phyloP scores from a whole-genome alignment of 2,888 invertebrate genomes.

The Cephalotes varians region DNA sequence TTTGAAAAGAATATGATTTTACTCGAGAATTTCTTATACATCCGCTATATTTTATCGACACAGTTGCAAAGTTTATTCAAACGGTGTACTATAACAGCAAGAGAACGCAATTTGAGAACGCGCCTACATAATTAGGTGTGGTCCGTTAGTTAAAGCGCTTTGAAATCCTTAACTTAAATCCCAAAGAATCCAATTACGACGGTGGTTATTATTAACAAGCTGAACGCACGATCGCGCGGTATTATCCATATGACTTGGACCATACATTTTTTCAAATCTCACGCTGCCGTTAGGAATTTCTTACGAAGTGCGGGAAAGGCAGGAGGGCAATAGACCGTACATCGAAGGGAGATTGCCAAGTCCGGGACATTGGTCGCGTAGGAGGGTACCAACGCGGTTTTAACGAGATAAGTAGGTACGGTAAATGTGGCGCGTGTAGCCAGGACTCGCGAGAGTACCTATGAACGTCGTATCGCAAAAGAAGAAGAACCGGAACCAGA shows the following conservation, averaged over 20 bases:
- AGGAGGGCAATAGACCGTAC: neutral
- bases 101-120: constrained; percentile 21
- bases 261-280: constrained; percentile 6
- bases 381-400: constrained; percentile 71
- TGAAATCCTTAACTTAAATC: constrained; percentile 24
- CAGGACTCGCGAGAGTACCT: constrained; percentile 41
- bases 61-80: neutral
- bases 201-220: constrained; percentile 39
- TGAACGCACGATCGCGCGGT: neutral
- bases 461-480: constrained; percentile 47
- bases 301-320: neutral
- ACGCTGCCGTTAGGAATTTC: constrained; percentile 13
- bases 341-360: constrained; percentile 61
- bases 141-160: constrained; percentile 9
- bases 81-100: neutral
- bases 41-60: neutral
- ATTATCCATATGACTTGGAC: constrained; percentile 18
- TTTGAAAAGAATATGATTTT: neutral
- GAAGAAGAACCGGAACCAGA: constrained; percentile 49
- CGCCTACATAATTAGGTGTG: constrained; percentile 29
- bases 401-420: constrained; percentile 73
- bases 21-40: neutral
- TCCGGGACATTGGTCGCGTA: constrained; percentile 66
- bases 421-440: constrained; percentile 67
- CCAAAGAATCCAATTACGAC: constrained; percentile 41